Evolutionary conservation across 2,113 vertebrate species (phyloP), one percentile per base, ranked within the genome.

Genomic region (Polypterus senegalus): DNA sequence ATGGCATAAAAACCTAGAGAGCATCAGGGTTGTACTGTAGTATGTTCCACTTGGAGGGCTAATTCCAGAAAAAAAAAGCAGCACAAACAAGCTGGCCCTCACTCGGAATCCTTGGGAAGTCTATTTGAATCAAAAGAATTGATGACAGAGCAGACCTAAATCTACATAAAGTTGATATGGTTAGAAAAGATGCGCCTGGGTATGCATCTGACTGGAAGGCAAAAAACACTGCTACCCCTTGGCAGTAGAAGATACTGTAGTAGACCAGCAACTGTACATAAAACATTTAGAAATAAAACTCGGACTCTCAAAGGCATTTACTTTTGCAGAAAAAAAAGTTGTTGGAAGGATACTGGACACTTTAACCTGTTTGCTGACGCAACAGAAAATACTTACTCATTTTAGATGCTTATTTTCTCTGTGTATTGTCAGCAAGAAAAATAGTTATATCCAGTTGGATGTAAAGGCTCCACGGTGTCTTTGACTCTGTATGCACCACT

Each of bases 301-400:
- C 49, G 58, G 61, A 62, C 55, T 62, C 61, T 66, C 55, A 61
- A 66, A 59, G 60, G 65, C 65, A 62, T 66, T 66, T 27, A 53
- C 45, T 62, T 60, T 58, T 54, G 52, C 54, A 44, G 47, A 47
- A 65, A 46, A 48, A 44, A 60, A 27, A 57, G 55, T 63, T 6
- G 44, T 46, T 56, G 52, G 53, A 63, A 51, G 47, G 6, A 54
- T 27, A 56, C 45, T 3, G 9, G 64, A 46, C 57, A 44, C 43
- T 44, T 48, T 61, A 46, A 48, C 51, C 46, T 58, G 9, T 59
- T 46, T 49, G 53, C 57, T 66, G 48, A 48, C 60, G 57, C 61
- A 27, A 27, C 27, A 27, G 27, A 27, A 57, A 61, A 61, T 49
- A 58, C 52, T 44, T 49, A 58, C 52, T 44, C n/a, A 57, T 46